These are phyloP conservation scores for Drosophila phalerata DNA, from an alignment of 2,888 invertebrate genomes.

Conservation along the genomic window DNA sequence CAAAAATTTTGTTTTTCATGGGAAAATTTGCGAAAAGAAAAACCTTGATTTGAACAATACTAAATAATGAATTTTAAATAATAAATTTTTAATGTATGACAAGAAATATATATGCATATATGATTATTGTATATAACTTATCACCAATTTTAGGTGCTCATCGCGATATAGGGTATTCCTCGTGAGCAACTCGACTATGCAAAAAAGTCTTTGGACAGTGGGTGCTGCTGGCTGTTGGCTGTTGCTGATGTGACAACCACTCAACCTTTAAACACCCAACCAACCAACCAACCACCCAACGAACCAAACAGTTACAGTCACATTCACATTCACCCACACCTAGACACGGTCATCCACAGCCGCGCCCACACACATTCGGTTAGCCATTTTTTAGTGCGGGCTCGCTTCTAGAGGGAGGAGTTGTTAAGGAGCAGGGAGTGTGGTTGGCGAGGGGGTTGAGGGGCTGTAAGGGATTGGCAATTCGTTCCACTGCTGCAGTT, in stretches of 20 bases:
- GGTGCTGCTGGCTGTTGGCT: conserved; percentile 27
- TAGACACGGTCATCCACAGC: conserved; percentile 57
- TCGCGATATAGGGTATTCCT: conserved; percentile 24
- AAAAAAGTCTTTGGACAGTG: conserved; percentile 25
- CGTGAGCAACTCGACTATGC: conserved; percentile 25
- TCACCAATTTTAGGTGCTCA: too few species aligned
- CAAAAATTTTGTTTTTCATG: too few species aligned
- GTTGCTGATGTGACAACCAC: conserved; percentile 48
- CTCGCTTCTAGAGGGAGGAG: conserved; percentile 12
- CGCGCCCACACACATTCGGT: conserved; percentile 79
- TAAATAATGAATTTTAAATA: too few species aligned
- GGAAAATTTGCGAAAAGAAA: too few species aligned
- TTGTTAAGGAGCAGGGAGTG: background rate
- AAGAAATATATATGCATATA: too few species aligned
- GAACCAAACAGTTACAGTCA: conserved; percentile 31
- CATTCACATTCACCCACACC: conserved; percentile 22
- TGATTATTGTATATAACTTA: too few species aligned
- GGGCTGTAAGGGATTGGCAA: conserved; percentile 37
- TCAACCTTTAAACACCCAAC: conserved; percentile 18
- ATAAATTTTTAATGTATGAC: too few species aligned
- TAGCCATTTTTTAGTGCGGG: conserved; percentile 77
- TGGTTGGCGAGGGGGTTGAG: background rate
- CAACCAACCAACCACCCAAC: conserved; percentile 33
- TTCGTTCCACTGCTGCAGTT: conserved; percentile 49
- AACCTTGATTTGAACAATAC: too few species aligned